These are phyloP conservation scores for Bothrops jararaca DNA, from an alignment of 2,113 vertebrate genomes.

Conservation along the genomic window DNA sequence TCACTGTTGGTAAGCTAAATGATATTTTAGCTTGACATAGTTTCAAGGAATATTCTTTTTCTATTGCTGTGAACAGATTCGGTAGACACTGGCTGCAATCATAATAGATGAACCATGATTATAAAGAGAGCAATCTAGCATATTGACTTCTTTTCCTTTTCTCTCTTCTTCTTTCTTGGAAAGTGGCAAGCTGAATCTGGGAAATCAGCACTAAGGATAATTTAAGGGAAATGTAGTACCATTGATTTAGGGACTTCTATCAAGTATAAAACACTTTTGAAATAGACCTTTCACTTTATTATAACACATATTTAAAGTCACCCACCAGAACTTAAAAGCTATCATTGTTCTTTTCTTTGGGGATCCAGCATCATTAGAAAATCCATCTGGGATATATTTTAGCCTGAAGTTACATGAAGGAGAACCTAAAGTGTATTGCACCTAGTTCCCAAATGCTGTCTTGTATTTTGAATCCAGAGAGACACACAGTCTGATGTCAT, in stretches of 20 bases:
- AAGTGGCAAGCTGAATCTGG: slow-evolving; percentile 13
- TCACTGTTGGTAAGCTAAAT: slow-evolving; percentile 9
- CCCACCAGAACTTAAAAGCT: slow-evolving; percentile 18
- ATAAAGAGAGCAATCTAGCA: slow-evolving; percentile 2
- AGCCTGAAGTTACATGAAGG: not conserved
- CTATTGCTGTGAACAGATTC: not conserved
- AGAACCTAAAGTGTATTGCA: not conserved
- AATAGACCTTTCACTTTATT: slow-evolving; percentile 15
- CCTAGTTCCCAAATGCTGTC: not conserved
- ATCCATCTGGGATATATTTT: slow-evolving; percentile 12
- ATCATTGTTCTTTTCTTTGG: not conserved
- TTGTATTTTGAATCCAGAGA: not conserved
- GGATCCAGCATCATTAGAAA: not conserved
- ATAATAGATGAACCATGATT: not conserved
- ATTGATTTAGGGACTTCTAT: slow-evolving; percentile 20
- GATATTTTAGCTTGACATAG: slow-evolving; percentile 2
- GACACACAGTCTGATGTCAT: not conserved
- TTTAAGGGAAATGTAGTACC: slow-evolving; percentile 9
- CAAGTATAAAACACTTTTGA: slow-evolving; percentile 14
- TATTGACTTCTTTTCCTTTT: not conserved
- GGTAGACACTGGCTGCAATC: slow-evolving; percentile 2
- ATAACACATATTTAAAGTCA: slow-evolving; percentile 29
- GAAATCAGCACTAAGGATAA: slow-evolving; percentile 12
- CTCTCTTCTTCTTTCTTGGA: not conserved
- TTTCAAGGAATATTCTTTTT: slow-evolving; percentile 9